Conservation (phyloP, 1,140 invertebrate species). For the Anoplophora glabripennis region DNA sequence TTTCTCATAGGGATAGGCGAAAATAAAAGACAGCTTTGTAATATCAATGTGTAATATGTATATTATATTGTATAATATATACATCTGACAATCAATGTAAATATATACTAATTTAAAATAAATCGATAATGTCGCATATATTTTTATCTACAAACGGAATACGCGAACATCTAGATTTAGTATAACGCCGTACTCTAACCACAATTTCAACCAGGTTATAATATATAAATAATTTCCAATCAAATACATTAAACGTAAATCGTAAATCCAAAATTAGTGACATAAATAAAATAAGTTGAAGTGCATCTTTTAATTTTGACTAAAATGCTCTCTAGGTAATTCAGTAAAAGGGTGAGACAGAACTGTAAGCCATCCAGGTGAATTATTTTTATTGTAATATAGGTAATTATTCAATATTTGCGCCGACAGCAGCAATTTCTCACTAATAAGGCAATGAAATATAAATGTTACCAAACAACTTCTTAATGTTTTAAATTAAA, state of each 20-base stretch:
- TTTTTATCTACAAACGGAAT: conserved; percentile 25
- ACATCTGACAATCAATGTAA: conserved; percentile 29
- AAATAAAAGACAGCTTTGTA: conserved; percentile 22
- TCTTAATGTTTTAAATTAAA: too few species aligned
- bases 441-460: too few species aligned
- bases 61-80: conserved; percentile 29
- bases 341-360: too few species aligned
- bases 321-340: conserved; percentile 24
- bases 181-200: conserved; percentile 3
- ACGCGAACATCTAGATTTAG: conserved; percentile 27
- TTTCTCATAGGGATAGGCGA: too few species aligned
- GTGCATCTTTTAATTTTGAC: conserved; percentile 19
- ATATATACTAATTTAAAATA: conserved; percentile 24
- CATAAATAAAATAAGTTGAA: background rate
- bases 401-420: too few species aligned
- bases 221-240: conserved; percentile 8
- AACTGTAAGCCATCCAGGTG: too few species aligned
- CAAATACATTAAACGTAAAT: background rate
- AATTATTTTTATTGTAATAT: too few species aligned
- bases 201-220: conserved; percentile 14
- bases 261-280: background rate
- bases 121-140: conserved; percentile 20
- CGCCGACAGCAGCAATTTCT: too few species aligned
- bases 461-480: too few species aligned
- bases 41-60: conserved; percentile 30